Percentiles rank a stretch among this genome's conserved stretches.
These are phyloP conservation scores for Cheirogaleus major DNA, from an alignment of 2,797 vertebrate species.

Conservation along the genomic window DNA sequence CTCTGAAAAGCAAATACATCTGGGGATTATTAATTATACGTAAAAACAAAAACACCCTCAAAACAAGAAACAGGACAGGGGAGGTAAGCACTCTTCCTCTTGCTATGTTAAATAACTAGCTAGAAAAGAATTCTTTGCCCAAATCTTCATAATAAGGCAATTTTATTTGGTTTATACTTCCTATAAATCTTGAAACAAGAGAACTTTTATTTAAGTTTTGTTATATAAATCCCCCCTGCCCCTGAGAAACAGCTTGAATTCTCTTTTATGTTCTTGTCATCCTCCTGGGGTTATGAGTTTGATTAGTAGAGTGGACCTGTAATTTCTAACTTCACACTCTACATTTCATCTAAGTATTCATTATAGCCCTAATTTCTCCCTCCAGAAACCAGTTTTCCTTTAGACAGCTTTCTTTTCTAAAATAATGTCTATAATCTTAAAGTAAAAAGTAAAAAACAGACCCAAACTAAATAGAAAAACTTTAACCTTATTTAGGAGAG, in stretches of 20 bases:
- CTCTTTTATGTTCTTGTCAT: conserved; percentile 73
- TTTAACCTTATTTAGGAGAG: conserved; percentile 1
- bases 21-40: conserved; percentile 76
- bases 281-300: conserved; percentile 69
- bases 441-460: conserved; percentile 13
- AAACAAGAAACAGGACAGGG: conserved; percentile 64
- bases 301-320: conserved; percentile 65
- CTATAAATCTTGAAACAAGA: conserved; percentile 74
- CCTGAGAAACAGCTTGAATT: conserved; percentile 73
- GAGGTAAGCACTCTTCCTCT: conserved; percentile 51
- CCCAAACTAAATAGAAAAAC: neutral
- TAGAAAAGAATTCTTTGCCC: conserved; percentile 58
- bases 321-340: conserved; percentile 73
- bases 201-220: conserved; percentile 69
- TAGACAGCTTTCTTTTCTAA: conserved; percentile 46
- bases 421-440: conserved; percentile 32
- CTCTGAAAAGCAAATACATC: conserved; percentile 68
- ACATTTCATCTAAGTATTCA: conserved; percentile 61
- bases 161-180: conserved; percentile 77
- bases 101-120: conserved; percentile 50
- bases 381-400: conserved; percentile 59
- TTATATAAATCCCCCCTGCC: conserved; percentile 57
- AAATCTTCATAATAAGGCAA: conserved; percentile 72
- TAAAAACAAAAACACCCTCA: conserved; percentile 73
- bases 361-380: conserved; percentile 54